phyloP scores from a whole-genome alignment of 2,113 vertebrate genomes.

The Mus musculus region DNA sequence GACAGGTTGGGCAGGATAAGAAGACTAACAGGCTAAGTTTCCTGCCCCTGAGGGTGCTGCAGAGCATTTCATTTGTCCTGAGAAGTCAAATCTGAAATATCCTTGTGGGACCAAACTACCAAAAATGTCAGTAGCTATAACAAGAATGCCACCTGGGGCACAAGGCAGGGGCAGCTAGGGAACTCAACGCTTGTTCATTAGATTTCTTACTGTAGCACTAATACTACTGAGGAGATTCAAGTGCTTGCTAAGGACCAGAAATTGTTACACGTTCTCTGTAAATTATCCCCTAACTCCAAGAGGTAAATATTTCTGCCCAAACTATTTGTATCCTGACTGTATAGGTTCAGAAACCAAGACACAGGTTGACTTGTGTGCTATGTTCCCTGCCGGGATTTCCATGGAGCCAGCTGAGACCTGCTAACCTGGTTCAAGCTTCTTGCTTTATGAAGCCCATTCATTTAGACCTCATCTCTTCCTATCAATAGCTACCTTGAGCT shows the following conservation, averaged over 20 bases:
- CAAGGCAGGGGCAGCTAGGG: neutral
- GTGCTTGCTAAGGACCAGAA: neutral
- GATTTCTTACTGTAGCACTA: neutral
- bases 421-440: neutral
- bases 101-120: neutral
- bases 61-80: slow-evolving; percentile 3
- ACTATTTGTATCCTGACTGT: slow-evolving; percentile 27
- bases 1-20: neutral
- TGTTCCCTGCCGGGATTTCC: neutral
- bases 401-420: neutral
- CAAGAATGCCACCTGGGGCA: neutral
- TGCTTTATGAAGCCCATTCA: neutral
- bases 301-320: neutral
- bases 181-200: neutral
- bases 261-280: neutral
- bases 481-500: neutral
- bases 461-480: neutral
- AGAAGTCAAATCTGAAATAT: neutral
- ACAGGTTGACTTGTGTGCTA: neutral
- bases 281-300: neutral
- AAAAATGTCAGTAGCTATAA: slow-evolving; percentile 20
- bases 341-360: neutral
- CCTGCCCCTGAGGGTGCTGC: neutral
- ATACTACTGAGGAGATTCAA: slow-evolving; percentile 24
- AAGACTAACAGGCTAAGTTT: neutral